Evolutionary conservation across 2,888 invertebrate genomes (phyloP).

Genomic region (Leistus spinibarbis): DNA sequence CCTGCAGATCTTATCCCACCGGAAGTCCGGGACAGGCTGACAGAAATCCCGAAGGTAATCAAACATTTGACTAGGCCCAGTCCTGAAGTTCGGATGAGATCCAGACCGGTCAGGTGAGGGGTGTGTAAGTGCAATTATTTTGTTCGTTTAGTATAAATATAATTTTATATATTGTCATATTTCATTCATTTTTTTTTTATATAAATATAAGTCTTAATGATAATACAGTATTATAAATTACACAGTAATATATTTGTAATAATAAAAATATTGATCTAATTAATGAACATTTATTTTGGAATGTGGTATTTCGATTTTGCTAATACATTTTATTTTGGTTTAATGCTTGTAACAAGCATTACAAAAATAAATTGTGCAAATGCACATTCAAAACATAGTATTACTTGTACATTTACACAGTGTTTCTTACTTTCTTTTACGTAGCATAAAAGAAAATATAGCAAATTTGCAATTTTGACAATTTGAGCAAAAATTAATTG

Average conservation of each 20-base stretch:
- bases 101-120: conserved; percentile 26
- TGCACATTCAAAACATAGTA: no score
- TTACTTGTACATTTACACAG: no score
- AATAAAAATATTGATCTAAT: neutral
- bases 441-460: no score
- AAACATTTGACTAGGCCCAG: conserved; percentile 50
- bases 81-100: conserved; percentile 7
- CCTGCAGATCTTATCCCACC: conserved; percentile 53
- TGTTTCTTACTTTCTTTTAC: no score
- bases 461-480: no score
- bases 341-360: no score
- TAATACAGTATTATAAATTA: conserved; percentile 1
- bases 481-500: no score
- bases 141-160: conserved; percentile 17
- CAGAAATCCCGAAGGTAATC: conserved; percentile 58
- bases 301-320: neutral
- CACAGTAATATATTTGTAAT: neutral
- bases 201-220: neutral
- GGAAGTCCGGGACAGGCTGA: conserved; percentile 57
- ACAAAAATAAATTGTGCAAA: no score
- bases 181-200: neutral
- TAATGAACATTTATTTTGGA: neutral
- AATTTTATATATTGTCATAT: conserved; percentile 24
- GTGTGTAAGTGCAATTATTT: conserved; percentile 26
- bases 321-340: no score